Percentiles rank a stretch among this genome's conserved stretches.
Evolutionary conservation across 2,888 invertebrate genomes (phyloP).

Genomic region (Ichneumoninae sp.): DNA sequence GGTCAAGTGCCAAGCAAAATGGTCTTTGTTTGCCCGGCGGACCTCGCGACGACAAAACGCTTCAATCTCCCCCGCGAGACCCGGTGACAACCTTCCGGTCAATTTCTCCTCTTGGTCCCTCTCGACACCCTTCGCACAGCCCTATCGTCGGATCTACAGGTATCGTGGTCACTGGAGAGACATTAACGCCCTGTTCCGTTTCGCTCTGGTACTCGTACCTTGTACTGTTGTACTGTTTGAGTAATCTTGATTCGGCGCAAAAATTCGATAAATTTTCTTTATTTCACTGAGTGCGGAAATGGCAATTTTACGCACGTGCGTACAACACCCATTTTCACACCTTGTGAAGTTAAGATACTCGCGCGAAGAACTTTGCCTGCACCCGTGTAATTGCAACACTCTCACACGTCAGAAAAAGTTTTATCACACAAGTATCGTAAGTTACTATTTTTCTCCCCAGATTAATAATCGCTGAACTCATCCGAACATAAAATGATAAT

Average conservation of each 20-base stretch:
- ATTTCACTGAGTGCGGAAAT: no score
- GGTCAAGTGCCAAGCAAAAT: slow-evolving; percentile 69
- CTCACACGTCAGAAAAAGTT: no score
- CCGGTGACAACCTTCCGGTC: slow-evolving; percentile 74
- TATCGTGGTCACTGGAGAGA: slow-evolving; percentile 48
- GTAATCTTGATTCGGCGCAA: background rate
- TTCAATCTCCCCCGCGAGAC: slow-evolving; percentile 72
- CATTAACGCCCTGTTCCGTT: background rate
- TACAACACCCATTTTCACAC: no score
- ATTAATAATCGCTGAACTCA: no score
- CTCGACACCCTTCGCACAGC: slow-evolving; percentile 41
- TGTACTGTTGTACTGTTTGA: background rate
- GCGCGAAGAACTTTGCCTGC: no score
- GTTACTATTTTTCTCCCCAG: no score
- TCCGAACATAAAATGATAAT: no score
- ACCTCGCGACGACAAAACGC: slow-evolving; percentile 73
- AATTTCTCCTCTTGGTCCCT: slow-evolving; percentile 73
- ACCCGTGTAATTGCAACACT: no score
- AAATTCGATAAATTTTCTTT: background rate
- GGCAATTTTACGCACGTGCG: no score
- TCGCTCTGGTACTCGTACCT: background rate
- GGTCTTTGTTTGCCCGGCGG: slow-evolving; percentile 78
- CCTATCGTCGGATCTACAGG: slow-evolving; percentile 66
- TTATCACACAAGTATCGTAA: no score
- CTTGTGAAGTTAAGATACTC: no score